A percentile compares a stretch with the other conserved stretches of the same genome.
Evolutionary conservation across 2,113 vertebrate genomes (phyloP).

Genomic region (Halcyon malimbica): DNA sequence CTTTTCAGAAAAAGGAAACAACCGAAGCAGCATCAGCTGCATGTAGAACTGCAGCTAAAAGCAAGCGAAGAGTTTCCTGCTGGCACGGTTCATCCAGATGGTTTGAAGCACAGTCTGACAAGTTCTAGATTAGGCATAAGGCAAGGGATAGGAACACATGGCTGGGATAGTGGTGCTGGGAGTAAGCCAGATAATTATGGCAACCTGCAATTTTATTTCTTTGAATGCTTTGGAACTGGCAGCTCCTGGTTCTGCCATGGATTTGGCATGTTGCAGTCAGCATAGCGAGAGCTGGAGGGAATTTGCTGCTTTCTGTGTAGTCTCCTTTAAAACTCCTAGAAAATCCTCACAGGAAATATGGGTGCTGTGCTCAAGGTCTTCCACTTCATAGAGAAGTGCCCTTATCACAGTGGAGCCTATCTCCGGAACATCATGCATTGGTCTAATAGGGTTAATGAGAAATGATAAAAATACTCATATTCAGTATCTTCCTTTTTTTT

Average conservation of each 20-base stretch:
- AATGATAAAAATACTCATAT: neutral
- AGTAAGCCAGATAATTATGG: neutral
- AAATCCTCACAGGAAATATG: neutral
- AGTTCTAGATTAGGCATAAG: neutral
- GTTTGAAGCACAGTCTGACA: neutral
- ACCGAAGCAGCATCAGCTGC: neutral
- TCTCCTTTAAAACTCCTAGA: neutral
- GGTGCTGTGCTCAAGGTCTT: neutral
- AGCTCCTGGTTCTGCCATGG: neutral
- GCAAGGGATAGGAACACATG: neutral
- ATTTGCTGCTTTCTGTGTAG: neutral
- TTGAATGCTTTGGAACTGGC: neutral
- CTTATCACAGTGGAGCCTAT: neutral
- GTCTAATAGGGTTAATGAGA: neutral
- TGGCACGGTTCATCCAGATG: neutral
- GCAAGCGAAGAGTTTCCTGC: neutral
- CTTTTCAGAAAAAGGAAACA: neutral
- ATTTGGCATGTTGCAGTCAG: neutral
- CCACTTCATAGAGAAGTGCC: neutral
- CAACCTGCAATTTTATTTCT: neutral
- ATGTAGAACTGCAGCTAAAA: neutral
- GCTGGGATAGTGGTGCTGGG: neutral
- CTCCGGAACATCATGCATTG: neutral
- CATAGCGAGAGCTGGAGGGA: neutral
- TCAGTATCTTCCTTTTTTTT: neutral